A percentile compares a stretch with the other conserved stretches of the same genome.
These are phyloP conservation scores for Marmota monax DNA, from an alignment of 2,113 vertebrate species.

Conservation along the genomic window DNA sequence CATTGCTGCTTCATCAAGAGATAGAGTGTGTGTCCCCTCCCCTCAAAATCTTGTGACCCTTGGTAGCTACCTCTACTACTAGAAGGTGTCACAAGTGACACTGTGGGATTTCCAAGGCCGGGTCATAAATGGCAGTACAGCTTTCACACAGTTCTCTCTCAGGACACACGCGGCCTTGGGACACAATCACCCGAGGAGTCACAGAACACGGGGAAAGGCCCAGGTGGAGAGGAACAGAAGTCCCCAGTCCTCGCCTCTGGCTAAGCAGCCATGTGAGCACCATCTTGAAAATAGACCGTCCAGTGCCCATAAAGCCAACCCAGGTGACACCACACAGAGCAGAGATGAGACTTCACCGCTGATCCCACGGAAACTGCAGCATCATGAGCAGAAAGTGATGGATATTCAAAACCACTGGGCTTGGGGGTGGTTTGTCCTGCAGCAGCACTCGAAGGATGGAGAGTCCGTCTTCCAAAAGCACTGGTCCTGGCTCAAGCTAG, in stretches of 20 bases:
- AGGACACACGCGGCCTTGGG: neutral
- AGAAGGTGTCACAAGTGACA: too few relatives aligned
- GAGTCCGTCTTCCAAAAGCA: neutral
- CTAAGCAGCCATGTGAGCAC: neutral
- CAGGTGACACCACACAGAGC: neutral
- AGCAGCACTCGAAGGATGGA: neutral
- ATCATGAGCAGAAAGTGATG: too few relatives aligned
- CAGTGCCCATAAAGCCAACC: neutral
- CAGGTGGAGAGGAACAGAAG: neutral
- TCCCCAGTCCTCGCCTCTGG: neutral
- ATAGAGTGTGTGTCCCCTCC: neutral
- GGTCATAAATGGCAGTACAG: fast-evolving
- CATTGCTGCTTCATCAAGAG: neutral
- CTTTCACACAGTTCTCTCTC: neutral
- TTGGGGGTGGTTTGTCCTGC: neutral
- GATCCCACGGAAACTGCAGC: neutral
- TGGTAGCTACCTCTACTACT: neutral
- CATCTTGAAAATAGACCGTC: neutral
- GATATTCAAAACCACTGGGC: neutral
- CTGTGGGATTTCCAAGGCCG: neutral
- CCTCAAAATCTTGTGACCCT: neutral
- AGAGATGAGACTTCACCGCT: neutral
- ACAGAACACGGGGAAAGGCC: neutral
- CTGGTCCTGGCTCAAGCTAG: neutral
- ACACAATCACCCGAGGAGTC: neutral